A percentile compares a stretch with the other conserved stretches of the same genome.
phyloP scores from a whole-genome alignment of 2,888 invertebrate species.

The Macrosiphum euphorbiae region DNA sequence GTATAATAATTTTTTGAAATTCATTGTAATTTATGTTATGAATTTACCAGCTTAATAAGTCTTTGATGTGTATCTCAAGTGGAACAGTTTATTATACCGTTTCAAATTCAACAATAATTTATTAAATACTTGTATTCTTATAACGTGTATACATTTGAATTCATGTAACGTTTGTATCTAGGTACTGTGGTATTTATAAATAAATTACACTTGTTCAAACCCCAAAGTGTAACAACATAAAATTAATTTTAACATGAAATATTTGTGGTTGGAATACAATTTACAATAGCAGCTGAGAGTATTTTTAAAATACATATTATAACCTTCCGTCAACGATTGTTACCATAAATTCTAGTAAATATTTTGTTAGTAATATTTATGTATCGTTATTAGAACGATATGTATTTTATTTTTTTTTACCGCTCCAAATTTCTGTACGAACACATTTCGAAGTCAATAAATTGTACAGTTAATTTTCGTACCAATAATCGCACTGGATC shows the following conservation, averaged over 20 bases:
- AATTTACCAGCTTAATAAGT: neutral
- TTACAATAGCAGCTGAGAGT: neutral
- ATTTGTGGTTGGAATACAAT: neutral
- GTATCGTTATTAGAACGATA: neutral
- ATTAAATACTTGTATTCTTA: neutral
- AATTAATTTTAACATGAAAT: neutral
- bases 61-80: neutral
- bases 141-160: neutral
- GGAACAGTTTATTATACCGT: neutral
- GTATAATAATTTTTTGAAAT: neutral
- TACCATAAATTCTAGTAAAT: slow-evolving; percentile 2
- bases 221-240: neutral
- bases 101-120: neutral
- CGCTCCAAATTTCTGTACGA: neutral
- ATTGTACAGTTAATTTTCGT: neutral
- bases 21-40: neutral
- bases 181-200: neutral
- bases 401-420: neutral
- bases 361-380: neutral
- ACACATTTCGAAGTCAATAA: neutral
- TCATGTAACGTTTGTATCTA: neutral
- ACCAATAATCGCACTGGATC: neutral
- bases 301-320: neutral
- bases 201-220: neutral
- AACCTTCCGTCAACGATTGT: neutral